Evolutionary conservation across 2,797 vertebrate genomes (phyloP), one percentile per base, ranked within the genome.

Genomic region (Thaleichthys pacificus): DNA sequence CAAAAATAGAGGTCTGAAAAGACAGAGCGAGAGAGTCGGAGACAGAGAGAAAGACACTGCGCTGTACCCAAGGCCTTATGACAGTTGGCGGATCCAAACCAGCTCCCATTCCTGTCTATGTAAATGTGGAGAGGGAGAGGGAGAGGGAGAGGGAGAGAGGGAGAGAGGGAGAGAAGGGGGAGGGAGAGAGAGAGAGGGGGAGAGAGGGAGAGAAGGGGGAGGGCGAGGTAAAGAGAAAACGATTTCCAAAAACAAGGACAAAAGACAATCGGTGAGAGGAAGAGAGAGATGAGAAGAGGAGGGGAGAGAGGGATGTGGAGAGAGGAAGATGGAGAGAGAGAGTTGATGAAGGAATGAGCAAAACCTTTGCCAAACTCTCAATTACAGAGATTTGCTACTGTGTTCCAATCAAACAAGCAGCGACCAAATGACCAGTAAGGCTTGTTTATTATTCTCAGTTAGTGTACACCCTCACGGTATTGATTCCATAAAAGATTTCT

Each of bases 371-470:
- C 61, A 64, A 35, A 71, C 65, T 28, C 38, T 71, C 72, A 63
- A 71, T 17, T 80, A 51, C 38, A 72, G 28, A 72, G 4, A 69
- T 65, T 47, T 77, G 57, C 70, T 77, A 22, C 66, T 74, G 71
- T 68, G 28, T 70, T 66, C 26, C 24, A 9, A 76, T 77, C 75
- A 70, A 78, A 70, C 61, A 75, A 38, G 58, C 67, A 4, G 2
- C 49, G 67, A 60, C 38, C 38, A 42, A 35, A 8, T 28, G 30
- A 8, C 11, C 38, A 47, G 14, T 7, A 54, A 47, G 68, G 26
- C 73, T 85, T 78, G 66, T 86, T 88, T 74, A 75, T 85, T 84
- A 82, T 87, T 86, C 77, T 51, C 68, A 78, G 73, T 75, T 84
- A 80, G 83, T 80, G 61, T 79, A 74, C 47, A 79, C 79, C 71